A percentile compares a stretch with the other conserved stretches of the same genome.
phyloP scores from a whole-genome alignment of 1,140 invertebrate genomes.

The Atopsyche davidsoni region DNA sequence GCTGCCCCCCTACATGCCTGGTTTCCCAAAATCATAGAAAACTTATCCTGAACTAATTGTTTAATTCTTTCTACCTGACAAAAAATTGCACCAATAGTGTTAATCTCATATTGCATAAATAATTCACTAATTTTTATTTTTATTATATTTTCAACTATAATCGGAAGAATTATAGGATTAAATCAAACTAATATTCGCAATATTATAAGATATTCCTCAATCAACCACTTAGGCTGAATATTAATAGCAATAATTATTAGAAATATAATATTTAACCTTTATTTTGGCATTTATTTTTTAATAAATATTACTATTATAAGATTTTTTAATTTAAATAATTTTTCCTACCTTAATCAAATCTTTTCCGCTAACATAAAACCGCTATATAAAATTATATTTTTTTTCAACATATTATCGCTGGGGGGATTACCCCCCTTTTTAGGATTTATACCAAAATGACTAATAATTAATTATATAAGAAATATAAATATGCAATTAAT shows the following conservation, averaged over 20 bases:
- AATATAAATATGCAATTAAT: conserved; percentile 36
- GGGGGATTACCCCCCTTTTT: conserved; percentile 49
- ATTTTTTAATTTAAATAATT: conserved; percentile 41
- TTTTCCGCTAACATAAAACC: conserved; percentile 37
- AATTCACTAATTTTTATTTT: conserved; percentile 36
- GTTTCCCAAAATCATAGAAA: conserved; percentile 46
- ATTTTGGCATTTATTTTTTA: conserved; percentile 42
- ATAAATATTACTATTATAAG: conserved; percentile 37
- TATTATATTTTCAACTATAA: conserved; percentile 38
- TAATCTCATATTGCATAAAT: conserved; percentile 41
- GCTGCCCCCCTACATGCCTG: conserved; percentile 46
- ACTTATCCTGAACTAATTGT: conserved; percentile 41
- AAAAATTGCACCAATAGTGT: conserved; percentile 48
- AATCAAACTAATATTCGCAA: conserved; percentile 48
- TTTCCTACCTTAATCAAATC: conserved; percentile 44
- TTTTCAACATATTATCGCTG: conserved; percentile 45
- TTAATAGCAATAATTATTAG: conserved; percentile 35
- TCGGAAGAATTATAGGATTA: conserved; percentile 39
- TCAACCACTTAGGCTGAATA: too few relatives aligned
- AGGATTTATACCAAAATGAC: conserved; percentile 51
- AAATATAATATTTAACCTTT: conserved; percentile 39
- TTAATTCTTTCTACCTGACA: conserved; percentile 46
- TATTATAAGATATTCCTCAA: conserved; percentile 49
- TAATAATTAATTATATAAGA: conserved; percentile 45
- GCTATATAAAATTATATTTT: conserved; percentile 39